Percentiles rank a stretch among this genome's conserved stretches.
These are phyloP conservation scores for Callopanchax toddi DNA, from an alignment of 2,113 vertebrate species.

Conservation along the genomic window DNA sequence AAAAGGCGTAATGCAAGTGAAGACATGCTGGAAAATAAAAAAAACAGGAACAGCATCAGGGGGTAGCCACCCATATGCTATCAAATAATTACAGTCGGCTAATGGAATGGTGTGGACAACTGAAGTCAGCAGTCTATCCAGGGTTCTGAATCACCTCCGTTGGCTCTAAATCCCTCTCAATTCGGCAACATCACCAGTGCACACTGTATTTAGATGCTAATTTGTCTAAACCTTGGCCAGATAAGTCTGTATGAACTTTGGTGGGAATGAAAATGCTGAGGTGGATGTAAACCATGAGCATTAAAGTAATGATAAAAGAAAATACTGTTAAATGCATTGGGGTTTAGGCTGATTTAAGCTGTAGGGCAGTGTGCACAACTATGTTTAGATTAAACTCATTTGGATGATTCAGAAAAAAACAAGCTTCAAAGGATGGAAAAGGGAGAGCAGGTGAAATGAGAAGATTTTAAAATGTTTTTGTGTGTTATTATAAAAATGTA, in stretches of 20 bases:
- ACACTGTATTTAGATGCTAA: conserved; percentile 79
- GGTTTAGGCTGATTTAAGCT: conserved; percentile 57
- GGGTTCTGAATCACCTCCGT: conserved; percentile 48
- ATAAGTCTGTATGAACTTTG: conserved; percentile 60
- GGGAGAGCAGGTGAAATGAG: conserved; percentile 29
- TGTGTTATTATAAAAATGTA: conserved; percentile 61
- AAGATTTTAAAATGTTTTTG: conserved; percentile 71
- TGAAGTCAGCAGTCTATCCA: conserved; percentile 70
- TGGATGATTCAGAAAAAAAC: conserved; percentile 32
- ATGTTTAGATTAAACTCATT: conserved; percentile 65
- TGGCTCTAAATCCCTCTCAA: conserved; percentile 59
- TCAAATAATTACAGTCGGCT: conserved; percentile 74
- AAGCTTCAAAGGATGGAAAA: conserved; percentile 23
- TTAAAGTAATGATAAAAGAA: conserved; percentile 60
- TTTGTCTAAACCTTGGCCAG: conserved; percentile 74
- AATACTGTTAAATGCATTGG: conserved; percentile 59
- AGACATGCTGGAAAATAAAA: conserved; percentile 49
- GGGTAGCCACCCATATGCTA: conserved; percentile 55
- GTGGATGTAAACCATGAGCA: conserved; percentile 63
- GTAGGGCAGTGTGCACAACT: conserved; percentile 40
- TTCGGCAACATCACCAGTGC: conserved; percentile 54
- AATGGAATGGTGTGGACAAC: conserved; percentile 70
- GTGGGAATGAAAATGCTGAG: conserved; percentile 65
- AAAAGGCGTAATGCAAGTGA: conserved; percentile 56
- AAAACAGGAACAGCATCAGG: conserved; percentile 46